phyloP scores from a whole-genome alignment of 2,797 vertebrate genomes.

The Pyrrhura leucotis region DNA sequence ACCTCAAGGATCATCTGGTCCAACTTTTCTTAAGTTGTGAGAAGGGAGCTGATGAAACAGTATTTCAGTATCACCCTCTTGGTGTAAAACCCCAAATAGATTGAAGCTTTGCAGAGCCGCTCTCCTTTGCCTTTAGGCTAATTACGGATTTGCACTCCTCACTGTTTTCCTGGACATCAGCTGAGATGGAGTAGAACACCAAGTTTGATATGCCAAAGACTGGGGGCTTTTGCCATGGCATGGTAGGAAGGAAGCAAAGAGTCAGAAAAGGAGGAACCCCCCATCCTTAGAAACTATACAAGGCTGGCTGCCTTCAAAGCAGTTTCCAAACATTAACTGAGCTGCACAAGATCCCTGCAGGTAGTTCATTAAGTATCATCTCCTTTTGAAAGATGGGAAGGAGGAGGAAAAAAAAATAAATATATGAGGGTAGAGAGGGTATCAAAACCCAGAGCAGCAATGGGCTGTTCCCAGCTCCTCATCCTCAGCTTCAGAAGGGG shows the following conservation, averaged over 20 bases:
- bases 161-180: background rate
- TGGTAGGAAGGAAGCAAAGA: background rate
- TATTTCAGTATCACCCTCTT: background rate
- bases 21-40: background rate
- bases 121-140: background rate
- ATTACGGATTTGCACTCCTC: rapidly evolving
- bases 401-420: background rate
- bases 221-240: background rate
- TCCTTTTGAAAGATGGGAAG: background rate
- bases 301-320: background rate
- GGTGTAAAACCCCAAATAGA: background rate
- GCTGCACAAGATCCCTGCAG: background rate
- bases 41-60: background rate
- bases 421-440: background rate
- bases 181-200: background rate
- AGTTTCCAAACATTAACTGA: background rate
- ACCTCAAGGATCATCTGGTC: background rate
- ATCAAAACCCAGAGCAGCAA: background rate
- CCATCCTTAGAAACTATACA: background rate
- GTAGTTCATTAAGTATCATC: background rate
- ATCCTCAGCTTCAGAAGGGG: background rate
- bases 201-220: rapidly evolving
- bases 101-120: background rate
- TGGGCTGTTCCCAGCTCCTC: background rate
- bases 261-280: background rate